A percentile compares a stretch with the other conserved stretches of the same genome.
phyloP scores from a whole-genome alignment of 2,113 vertebrate genomes.

The Sceloporus undulatus region DNA sequence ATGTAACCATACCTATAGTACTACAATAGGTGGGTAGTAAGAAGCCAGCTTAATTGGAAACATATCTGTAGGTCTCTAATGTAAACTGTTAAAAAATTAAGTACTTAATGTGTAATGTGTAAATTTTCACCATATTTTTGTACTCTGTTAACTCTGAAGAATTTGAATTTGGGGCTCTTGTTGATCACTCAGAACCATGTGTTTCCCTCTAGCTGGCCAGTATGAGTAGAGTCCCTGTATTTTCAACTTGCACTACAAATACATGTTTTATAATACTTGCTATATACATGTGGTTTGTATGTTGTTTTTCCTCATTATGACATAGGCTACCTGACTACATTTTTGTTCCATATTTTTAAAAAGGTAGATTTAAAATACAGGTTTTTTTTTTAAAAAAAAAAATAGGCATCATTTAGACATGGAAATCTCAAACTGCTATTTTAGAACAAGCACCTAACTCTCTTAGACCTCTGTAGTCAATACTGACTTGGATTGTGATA shows the following conservation, averaged over 20 bases:
- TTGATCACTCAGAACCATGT: slow-evolving; percentile 75
- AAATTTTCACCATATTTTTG: slow-evolving; percentile 83
- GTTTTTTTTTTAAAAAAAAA: neutral
- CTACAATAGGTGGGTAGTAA: slow-evolving; percentile 79
- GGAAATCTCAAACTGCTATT: accelerated
- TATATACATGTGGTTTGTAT: slow-evolving; percentile 76
- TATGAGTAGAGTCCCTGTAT: slow-evolving; percentile 79
- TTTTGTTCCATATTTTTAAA: slow-evolving; percentile 40
- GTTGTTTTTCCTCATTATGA: slow-evolving; percentile 75
- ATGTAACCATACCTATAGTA: slow-evolving; percentile 79
- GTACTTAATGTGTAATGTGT: slow-evolving; percentile 81
- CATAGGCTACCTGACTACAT: slow-evolving; percentile 77
- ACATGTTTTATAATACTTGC: slow-evolving; percentile 79
- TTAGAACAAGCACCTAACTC: neutral
- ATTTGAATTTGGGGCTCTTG: slow-evolving; percentile 79
- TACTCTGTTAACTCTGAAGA: slow-evolving; percentile 79
- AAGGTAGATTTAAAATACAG: slow-evolving; percentile 44
- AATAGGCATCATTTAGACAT: neutral
- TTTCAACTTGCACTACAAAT: slow-evolving; percentile 84
- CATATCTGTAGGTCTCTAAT: slow-evolving; percentile 81
- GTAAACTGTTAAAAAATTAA: slow-evolving; percentile 81
- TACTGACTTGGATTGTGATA: neutral
- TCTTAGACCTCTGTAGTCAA: neutral
- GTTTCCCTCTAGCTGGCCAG: slow-evolving; percentile 82
- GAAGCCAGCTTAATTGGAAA: slow-evolving; percentile 83